Conservation (phyloP, 2,888 invertebrate species). For the Girardia tigrina region DNA sequence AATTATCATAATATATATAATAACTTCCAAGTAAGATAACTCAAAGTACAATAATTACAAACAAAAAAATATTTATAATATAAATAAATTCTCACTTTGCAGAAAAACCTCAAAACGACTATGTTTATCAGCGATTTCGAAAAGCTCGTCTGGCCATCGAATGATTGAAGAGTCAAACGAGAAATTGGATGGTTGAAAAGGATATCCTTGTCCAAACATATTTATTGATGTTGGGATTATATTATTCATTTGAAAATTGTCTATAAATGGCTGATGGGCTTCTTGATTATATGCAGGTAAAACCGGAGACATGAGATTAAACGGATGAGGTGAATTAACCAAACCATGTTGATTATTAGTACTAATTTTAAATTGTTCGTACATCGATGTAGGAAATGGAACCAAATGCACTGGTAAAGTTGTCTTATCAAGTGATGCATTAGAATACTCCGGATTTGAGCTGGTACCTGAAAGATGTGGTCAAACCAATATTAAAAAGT, state of each 20-base stretch:
- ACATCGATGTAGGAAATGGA: background rate
- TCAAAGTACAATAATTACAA: too few species aligned
- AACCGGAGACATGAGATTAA: background rate
- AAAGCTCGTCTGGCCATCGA: background rate
- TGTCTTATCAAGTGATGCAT: background rate
- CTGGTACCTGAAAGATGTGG: background rate
- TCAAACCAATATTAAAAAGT: too few species aligned
- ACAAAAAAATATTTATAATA: too few species aligned
- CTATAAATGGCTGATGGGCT: background rate
- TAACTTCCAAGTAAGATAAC: too few species aligned
- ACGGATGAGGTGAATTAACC: background rate
- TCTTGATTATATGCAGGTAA: background rate
- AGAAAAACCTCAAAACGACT: background rate
- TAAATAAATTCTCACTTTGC: background rate
- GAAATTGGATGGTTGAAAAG: background rate
- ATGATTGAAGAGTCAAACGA: background rate
- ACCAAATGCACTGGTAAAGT: conserved; percentile 2
- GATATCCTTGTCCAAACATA: background rate
- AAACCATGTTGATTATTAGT: conserved; percentile 2
- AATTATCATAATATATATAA: too few species aligned
- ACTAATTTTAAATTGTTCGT: background rate
- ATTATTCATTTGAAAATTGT: background rate
- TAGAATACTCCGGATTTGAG: conserved; percentile 13
- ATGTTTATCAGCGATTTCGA: background rate
- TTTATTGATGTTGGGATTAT: background rate